Conservation (phyloP, 1,140 invertebrate genomes). For the Pemphigus obesinymphae region DNA sequence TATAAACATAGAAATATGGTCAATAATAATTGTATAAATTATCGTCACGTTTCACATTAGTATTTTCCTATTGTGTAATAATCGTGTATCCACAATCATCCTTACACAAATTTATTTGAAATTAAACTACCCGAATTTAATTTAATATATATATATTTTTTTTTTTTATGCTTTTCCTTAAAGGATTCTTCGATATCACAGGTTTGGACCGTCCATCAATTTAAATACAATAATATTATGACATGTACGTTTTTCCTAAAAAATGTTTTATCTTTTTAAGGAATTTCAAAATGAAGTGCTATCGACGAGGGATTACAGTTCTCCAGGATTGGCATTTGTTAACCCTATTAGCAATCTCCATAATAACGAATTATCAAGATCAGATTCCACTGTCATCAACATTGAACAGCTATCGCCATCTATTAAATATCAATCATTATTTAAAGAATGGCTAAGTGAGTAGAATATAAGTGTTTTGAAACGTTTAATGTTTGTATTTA, state of each 20-base stretch:
- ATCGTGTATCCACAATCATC: no score
- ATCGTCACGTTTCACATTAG: background rate
- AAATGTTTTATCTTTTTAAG: background rate
- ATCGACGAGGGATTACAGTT: conserved; percentile 22
- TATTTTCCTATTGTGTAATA: no score
- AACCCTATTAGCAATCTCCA: conserved; percentile 33
- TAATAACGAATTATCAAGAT: conserved; percentile 11
- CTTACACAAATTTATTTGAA: no score
- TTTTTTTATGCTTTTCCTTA: background rate
- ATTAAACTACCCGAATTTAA: no score
- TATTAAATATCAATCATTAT: conserved; percentile 37
- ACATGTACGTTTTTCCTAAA: background rate
- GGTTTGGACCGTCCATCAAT: background rate
- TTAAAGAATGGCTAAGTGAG: conserved; percentile 36
- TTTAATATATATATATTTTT: no score
- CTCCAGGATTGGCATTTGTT: conserved; percentile 34
- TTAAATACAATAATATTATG: background rate
- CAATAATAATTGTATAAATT: background rate
- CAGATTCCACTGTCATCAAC: conserved; percentile 22
- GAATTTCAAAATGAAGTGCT: conserved; percentile 35
- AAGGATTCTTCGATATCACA: conserved; percentile 5
- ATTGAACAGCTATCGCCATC: conserved; percentile 35
- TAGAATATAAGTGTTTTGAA: background rate
- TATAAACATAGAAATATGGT: background rate
- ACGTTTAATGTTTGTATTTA: background rate